Percentiles rank a stretch among this genome's conserved stretches.
Evolutionary conservation across 2,113 vertebrate species (phyloP).

Genomic region (Odontophorus gujanensis): DNA sequence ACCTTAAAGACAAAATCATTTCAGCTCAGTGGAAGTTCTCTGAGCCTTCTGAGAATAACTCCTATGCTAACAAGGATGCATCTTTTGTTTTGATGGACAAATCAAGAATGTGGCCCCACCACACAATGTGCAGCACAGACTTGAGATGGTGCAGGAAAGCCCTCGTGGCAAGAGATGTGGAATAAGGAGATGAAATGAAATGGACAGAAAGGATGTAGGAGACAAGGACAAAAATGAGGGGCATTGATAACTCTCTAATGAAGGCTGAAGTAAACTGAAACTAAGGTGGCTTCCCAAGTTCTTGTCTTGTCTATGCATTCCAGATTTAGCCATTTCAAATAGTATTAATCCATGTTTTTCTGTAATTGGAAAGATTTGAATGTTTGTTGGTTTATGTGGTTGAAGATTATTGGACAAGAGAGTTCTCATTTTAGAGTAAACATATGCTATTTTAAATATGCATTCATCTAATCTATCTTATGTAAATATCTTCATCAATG

Average conservation of each 20-base stretch:
- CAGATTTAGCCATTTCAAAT: neutral
- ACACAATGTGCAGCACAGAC: neutral
- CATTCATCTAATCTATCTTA: neutral
- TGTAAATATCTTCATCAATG: neutral
- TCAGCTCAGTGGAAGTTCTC: neutral
- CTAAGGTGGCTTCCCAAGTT: neutral
- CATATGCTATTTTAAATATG: neutral
- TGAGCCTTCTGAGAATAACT: constrained; percentile 13
- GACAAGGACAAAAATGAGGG: neutral
- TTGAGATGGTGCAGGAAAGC: neutral
- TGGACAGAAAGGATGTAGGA: neutral
- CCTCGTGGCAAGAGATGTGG: fast-evolving
- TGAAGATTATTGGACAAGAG: neutral
- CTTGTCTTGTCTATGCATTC: neutral
- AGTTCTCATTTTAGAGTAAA: neutral
- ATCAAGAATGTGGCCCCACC: neutral
- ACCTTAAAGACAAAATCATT: neutral
- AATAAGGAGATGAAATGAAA: neutral
- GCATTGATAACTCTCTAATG: neutral
- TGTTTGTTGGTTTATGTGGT: neutral
- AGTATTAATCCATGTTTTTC: neutral
- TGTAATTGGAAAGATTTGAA: neutral
- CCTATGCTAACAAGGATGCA: neutral
- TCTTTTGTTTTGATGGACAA: neutral
- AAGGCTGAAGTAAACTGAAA: neutral